phyloP scores from a whole-genome alignment of 2,797 vertebrate genomes.

The Chiroxiphia lanceolata region DNA sequence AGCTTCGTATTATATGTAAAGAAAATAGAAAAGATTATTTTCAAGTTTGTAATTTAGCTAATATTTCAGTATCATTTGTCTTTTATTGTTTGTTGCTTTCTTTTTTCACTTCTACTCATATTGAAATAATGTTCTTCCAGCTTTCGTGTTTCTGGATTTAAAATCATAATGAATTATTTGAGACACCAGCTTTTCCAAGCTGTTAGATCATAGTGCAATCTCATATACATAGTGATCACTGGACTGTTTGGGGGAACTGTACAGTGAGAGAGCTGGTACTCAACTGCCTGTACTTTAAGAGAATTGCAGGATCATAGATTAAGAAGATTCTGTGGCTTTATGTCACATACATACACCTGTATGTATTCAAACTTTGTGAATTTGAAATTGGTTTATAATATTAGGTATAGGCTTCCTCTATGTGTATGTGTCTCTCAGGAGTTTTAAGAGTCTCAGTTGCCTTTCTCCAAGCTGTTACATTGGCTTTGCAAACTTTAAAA shows the following conservation, averaged over 20 bases:
- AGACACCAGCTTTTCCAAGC: not conserved
- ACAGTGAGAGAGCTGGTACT: not conserved
- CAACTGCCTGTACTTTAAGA: not conserved
- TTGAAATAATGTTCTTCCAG: not conserved
- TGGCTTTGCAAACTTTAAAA: not conserved
- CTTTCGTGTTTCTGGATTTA: not conserved
- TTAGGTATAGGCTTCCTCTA: not conserved
- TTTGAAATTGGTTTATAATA: not conserved
- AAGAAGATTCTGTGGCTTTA: not conserved
- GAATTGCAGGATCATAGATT: not conserved
- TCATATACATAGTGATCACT: not conserved
- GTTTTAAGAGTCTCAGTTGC: not conserved
- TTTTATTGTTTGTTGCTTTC: not conserved
- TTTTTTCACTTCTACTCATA: not conserved
- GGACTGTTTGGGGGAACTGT: not conserved
- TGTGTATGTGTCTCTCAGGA: not conserved
- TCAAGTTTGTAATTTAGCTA: not conserved
- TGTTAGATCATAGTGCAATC: not conserved
- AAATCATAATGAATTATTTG: not conserved
- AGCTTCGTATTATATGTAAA: not conserved
- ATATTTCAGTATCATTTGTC: not conserved
- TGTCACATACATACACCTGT: not conserved
- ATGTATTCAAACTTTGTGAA: not conserved
- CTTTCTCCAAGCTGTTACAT: not conserved
- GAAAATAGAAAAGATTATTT: not conserved